A percentile compares a stretch with the other conserved stretches of the same genome.
phyloP scores from a whole-genome alignment of 2,888 invertebrate species.

The Timema podura region DNA sequence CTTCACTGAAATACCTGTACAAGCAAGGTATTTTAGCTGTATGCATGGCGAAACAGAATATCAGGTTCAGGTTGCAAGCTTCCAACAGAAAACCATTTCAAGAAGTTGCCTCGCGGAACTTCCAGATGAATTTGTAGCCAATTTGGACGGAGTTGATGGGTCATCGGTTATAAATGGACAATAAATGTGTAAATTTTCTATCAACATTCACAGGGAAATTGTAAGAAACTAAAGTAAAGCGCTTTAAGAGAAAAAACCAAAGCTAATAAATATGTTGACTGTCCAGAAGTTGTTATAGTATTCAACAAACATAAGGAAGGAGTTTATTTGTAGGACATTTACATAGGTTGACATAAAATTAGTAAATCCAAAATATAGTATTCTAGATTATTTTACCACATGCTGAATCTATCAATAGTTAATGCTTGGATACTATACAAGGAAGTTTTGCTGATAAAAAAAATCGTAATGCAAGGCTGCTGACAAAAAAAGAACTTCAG shows the following conservation, averaged over 20 bases:
- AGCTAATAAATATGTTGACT: conserved; percentile 1
- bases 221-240: conserved; percentile 2
- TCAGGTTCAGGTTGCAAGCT: background rate
- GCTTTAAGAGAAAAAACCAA: background rate
- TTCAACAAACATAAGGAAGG: conserved; percentile 8
- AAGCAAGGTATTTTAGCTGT: conserved; percentile 1
- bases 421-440: conserved; percentile 14
- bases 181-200: conserved; percentile 8
- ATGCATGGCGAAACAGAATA: background rate
- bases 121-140: conserved; percentile 4
- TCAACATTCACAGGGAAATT: conserved; percentile 9
- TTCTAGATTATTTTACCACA: conserved; percentile 4
- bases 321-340: conserved; percentile 2
- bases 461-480: background rate
- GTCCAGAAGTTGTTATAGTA: conserved; percentile 9
- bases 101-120: background rate
- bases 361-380: conserved; percentile 3
- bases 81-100: background rate
- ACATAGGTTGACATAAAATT: background rate
- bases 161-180: conserved; percentile 5
- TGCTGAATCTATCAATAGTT: background rate
- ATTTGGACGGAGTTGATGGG: background rate
- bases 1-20: conserved; percentile 3
- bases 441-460: background rate
- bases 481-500: conserved; percentile 2